phyloP scores from a whole-genome alignment of 2,797 vertebrate genomes.

The Spinus pinus region DNA sequence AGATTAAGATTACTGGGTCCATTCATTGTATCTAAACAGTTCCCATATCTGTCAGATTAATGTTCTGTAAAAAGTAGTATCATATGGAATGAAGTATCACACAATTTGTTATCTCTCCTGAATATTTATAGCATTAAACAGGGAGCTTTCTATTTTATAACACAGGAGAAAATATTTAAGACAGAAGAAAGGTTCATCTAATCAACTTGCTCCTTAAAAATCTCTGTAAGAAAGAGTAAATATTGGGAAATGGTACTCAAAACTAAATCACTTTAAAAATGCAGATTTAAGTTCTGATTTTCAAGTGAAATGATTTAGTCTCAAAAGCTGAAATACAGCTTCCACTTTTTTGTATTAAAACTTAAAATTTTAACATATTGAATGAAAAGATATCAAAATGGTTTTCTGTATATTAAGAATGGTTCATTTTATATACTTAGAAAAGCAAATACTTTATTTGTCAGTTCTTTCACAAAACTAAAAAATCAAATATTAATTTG shows the following conservation, averaged over 20 bases:
- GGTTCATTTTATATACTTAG: not conserved
- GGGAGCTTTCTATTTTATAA: not conserved
- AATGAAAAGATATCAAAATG: not conserved
- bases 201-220: not conserved
- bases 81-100: not conserved
- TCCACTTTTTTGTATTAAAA: not conserved
- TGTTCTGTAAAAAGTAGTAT: not conserved
- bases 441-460: not conserved
- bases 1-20: not conserved
- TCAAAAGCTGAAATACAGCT: not conserved
- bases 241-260: not conserved
- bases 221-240: not conserved
- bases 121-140: not conserved
- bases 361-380: not conserved
- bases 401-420: not conserved
- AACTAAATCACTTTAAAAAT: not conserved
- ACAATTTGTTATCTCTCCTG: not conserved
- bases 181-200: not conserved
- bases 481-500: not conserved
- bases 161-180: not conserved
- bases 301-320: not conserved
- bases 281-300: not conserved
- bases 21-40: not conserved
- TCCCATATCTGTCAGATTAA: not conserved
- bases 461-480: not conserved